Conservation (phyloP, 2,797 vertebrate genomes). For the Sus cebifrons region DNA sequence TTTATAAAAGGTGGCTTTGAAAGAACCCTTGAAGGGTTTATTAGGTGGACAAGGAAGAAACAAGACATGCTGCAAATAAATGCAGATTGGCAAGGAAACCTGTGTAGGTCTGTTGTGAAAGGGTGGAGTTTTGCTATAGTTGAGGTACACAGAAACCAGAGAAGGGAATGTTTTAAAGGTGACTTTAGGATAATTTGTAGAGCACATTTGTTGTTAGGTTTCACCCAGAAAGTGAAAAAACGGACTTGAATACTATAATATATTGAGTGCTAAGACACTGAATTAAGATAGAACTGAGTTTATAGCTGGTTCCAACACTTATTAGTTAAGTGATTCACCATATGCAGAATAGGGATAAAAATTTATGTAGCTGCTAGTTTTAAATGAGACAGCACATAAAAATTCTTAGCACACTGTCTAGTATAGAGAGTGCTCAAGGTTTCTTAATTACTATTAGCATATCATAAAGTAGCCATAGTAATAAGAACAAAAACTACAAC, state of each 20-base stretch:
- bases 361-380: constrained; percentile 27
- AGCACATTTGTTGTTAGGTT: neutral
- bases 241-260: neutral
- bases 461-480: neutral
- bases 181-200: neutral
- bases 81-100: neutral
- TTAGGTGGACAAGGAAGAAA: neutral
- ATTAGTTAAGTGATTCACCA: constrained; percentile 24
- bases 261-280: neutral
- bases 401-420: neutral
- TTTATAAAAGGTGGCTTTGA: constrained; percentile 40
- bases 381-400: constrained; percentile 16
- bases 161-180: neutral
- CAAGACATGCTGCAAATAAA: neutral
- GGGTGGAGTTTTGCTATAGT: neutral
- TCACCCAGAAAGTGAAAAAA: neutral
- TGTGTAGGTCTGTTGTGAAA: neutral
- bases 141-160: neutral
- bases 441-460: constrained; percentile 31
- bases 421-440: neutral
- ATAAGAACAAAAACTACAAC: constrained; percentile 2
- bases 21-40: neutral
- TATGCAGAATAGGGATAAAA: constrained; percentile 7
- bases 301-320: neutral
- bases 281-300: constrained; percentile 30